These are phyloP conservation scores for Chaetops frenatus DNA, from an alignment of 2,113 vertebrate genomes.

Conservation along the genomic window DNA sequence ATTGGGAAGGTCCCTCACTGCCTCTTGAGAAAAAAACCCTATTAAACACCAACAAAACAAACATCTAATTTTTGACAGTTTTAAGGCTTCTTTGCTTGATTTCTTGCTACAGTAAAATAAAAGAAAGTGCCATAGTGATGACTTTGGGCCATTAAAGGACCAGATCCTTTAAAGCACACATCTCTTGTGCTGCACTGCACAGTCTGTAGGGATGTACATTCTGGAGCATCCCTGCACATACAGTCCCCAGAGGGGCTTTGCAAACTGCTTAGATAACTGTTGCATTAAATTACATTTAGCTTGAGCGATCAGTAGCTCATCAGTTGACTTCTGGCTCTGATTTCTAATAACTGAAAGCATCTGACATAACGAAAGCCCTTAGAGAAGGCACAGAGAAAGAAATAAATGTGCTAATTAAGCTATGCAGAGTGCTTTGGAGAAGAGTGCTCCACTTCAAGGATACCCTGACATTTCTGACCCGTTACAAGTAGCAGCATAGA, in stretches of 20 bases:
- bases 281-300: slow-evolving; percentile 2
- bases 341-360: slow-evolving; percentile 15
- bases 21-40: background rate
- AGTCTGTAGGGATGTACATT: background rate
- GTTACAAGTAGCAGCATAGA: background rate
- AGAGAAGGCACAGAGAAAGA: background rate
- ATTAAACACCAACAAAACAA: background rate
- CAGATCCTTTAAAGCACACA: background rate
- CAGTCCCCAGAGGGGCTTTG: background rate
- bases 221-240: background rate
- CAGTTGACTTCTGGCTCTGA: slow-evolving; percentile 1
- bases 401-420: slow-evolving; percentile 1
- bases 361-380: background rate
- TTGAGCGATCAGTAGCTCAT: background rate
- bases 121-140: background rate
- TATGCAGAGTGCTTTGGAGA: background rate
- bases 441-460: background rate
- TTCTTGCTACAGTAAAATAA: background rate
- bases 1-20: background rate
- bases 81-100: background rate
- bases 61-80: background rate
- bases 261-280: background rate
- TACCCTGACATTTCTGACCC: background rate
- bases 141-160: background rate
- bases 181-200: background rate